Evolutionary conservation across 2,797 vertebrate species (phyloP).

Genomic region (Cygnus olor): DNA sequence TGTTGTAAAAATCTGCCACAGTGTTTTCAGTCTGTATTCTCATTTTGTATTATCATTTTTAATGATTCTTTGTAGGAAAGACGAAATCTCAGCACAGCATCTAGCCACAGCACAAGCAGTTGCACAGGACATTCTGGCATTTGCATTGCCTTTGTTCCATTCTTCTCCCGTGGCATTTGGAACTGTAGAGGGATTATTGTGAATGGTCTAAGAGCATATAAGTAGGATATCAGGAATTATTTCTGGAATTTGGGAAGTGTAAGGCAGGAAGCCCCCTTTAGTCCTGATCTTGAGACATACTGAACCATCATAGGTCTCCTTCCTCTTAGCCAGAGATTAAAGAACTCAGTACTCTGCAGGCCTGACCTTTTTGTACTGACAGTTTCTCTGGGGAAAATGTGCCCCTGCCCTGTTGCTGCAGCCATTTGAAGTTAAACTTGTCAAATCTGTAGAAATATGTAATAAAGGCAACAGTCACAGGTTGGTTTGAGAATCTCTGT

Average conservation of each 20-base stretch:
- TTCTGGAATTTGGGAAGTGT: conserved; percentile 44
- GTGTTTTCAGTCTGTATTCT: conserved; percentile 37
- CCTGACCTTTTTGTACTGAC: background rate
- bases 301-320: background rate
- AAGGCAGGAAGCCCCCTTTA: conserved; percentile 10
- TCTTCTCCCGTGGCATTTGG: conserved; percentile 56
- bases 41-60: conserved; percentile 52
- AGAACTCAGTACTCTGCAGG: background rate
- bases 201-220: conserved; percentile 31
- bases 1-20: conserved; percentile 38
- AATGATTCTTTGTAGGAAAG: conserved; percentile 56
- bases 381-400: background rate
- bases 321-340: background rate
- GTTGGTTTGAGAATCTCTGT: background rate
- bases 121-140: conserved; percentile 62
- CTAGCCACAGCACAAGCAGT: conserved; percentile 43
- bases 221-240: conserved; percentile 56
- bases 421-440: background rate
- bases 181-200: conserved; percentile 50
- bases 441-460: background rate
- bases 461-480: background rate
- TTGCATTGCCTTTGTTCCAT: conserved; percentile 67
- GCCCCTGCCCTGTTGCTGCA: background rate
- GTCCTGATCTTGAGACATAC: background rate
- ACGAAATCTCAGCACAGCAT: conserved; percentile 46